Evolutionary conservation across 1,140 invertebrate genomes (phyloP), one percentile per base, ranked within the genome.

Genomic region (Triops longicaudatus): DNA sequence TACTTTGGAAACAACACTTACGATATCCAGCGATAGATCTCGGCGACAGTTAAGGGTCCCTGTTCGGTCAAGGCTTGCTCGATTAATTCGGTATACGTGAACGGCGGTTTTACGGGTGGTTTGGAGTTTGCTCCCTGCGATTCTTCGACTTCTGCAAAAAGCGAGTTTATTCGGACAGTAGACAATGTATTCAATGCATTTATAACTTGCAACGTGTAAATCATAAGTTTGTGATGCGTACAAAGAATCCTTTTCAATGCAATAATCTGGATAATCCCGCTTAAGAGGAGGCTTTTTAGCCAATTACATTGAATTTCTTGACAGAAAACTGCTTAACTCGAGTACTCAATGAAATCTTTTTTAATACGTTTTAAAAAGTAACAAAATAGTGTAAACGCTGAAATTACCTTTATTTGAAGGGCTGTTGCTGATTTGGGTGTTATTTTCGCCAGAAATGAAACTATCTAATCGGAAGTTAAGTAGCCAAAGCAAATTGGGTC

Each of bases 21-120:
- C 93, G 92, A 93, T 80, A 95, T 95, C 93, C 93, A 95, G 79
- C 92, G 90, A 83, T 95, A 95, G 81, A 95, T 94, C 41, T 91
- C 92, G 9, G 93, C 94, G n/a, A 95, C 93, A 1, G 93, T 94
- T 73, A 95, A 84, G 83, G 93, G 91, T 73, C 92, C 92, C 12
- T 78, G 76, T 82, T 94, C 93, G 81, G 89, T 88, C 73, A 95
- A 83, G 72, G 93, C 93, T 81, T 92, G 89, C 83, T 94, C 92
- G 79, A 95, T 95, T 76, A 95, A 86, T 83, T 95, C 93, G 0
- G 93, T 94, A 80, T 95, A 95, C 11, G 81, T 82, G 73, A 79
- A 81, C 6, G 80, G 75, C 11, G 81, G 81, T 74, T 82, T 82
- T 7, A 79, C 80, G 14, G 76, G 74, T n/a, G 78, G 74, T 76